Percentiles rank a stretch among this genome's conserved stretches.
Conservation (phyloP, 2,888 invertebrate species). For the Parapristionchus giblindavisi region DNA sequence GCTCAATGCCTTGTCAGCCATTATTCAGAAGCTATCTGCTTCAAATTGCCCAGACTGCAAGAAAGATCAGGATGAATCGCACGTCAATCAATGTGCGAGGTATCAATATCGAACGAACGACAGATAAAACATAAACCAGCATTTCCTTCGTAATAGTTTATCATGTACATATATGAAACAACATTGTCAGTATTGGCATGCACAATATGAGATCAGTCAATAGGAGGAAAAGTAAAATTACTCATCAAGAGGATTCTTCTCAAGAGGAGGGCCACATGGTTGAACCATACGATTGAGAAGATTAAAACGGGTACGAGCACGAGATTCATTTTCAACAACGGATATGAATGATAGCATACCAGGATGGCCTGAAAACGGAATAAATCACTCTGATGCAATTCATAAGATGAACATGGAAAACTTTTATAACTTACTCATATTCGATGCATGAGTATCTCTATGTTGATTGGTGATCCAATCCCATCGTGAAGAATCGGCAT, state of each 20-base stretch:
- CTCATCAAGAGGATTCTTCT: slow-evolving; percentile 72
- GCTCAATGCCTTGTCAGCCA: slow-evolving; percentile 35
- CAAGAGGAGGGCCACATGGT: slow-evolving; percentile 97
- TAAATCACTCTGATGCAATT: slow-evolving; percentile 72
- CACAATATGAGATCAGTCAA: slow-evolving; percentile 7
- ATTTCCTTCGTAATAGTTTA: slow-evolving; percentile 1
- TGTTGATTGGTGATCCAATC: slow-evolving; percentile 99
- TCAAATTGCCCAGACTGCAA: slow-evolving; percentile 32
- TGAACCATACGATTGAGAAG: slow-evolving; percentile 98
- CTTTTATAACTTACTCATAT: slow-evolving; percentile 49
- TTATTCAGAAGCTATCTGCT: slow-evolving; percentile 23
- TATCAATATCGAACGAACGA: slow-evolving; percentile 17
- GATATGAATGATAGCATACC: slow-evolving; percentile 93
- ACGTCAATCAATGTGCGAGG: slow-evolving; percentile 3
- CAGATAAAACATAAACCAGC: background rate
- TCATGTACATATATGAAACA: slow-evolving; percentile 26
- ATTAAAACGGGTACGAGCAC: slow-evolving; percentile 89
- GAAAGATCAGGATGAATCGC: background rate
- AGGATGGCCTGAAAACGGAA: slow-evolving; percentile 91
- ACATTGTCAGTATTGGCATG: background rate
- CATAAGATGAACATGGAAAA: background rate
- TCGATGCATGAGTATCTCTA: slow-evolving; percentile 82
- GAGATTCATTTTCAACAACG: slow-evolving; percentile 92
- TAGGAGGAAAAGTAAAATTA: background rate
- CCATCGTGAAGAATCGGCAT: slow-evolving; percentile 94